phyloP scores from a whole-genome alignment of 2,797 vertebrate genomes.

The Prunella strophiata region DNA sequence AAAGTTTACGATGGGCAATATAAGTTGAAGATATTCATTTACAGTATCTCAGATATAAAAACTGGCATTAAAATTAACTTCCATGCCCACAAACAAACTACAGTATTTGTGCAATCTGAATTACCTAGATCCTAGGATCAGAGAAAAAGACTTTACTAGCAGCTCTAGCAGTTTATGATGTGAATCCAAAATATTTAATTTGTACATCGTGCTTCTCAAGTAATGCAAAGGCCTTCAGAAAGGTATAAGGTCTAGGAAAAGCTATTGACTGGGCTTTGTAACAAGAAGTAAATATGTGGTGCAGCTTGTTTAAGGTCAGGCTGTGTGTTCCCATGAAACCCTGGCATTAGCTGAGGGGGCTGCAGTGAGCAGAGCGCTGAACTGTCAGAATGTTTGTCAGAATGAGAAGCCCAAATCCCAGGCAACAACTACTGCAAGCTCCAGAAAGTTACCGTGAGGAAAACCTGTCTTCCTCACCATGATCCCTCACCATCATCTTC shows the following conservation, averaged over 20 bases:
- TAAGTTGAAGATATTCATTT: slow-evolving; percentile 76
- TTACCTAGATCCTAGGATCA: slow-evolving; percentile 5
- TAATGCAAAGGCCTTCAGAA: background rate
- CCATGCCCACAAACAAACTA: slow-evolving; percentile 22
- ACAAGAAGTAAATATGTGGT: background rate
- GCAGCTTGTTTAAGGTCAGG: background rate
- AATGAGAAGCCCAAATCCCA: background rate
- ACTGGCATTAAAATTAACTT: slow-evolving; percentile 50
- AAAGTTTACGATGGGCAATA: slow-evolving; percentile 83
- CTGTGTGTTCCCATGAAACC: background rate
- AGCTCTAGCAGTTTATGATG: slow-evolving; percentile 22
- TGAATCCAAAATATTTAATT: slow-evolving; percentile 25
- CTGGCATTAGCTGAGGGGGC: background rate
- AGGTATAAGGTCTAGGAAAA: background rate
- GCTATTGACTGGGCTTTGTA: background rate
- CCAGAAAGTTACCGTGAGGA: background rate
- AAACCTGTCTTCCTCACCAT: rapidly evolving
- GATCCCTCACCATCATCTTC: rapidly evolving
- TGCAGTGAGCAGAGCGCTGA: background rate
- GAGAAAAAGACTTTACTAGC: slow-evolving; percentile 15
- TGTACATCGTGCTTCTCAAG: background rate
- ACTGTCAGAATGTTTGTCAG: background rate
- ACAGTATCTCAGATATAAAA: slow-evolving; percentile 69
- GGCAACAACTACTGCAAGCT: background rate
- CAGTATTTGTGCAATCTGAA: background rate